Percentiles rank a stretch among this genome's conserved stretches.
Evolutionary conservation across 53 echinoderm and acorn worm species (phyloP).

Genomic region (Zoroaster sp.): DNA sequence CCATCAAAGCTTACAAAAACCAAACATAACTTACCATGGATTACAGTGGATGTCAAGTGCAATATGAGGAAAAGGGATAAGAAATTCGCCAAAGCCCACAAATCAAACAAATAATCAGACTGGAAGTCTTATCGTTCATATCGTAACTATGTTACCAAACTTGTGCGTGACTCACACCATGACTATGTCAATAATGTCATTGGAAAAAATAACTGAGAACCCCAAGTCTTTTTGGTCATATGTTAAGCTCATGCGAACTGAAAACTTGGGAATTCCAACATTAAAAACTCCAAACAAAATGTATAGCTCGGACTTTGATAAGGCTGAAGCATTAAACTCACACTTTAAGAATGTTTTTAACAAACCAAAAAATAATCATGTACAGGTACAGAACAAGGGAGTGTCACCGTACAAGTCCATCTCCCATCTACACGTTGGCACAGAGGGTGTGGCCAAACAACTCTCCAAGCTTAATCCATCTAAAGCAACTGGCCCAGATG

Average conservation of each 20-base stretch:
- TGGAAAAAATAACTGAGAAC: background rate
- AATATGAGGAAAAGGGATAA: background rate
- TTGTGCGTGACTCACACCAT: no score
- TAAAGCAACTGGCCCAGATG: conserved; percentile 30
- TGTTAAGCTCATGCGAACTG: conserved; percentile 2
- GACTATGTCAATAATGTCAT: background rate
- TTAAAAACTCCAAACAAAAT: background rate
- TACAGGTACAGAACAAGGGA: background rate
- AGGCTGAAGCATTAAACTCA: conserved; percentile 49
- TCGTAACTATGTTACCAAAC: no score
- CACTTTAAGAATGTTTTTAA: conserved; percentile 32
- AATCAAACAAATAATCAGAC: background rate
- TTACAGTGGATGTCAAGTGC: background rate
- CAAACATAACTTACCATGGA: background rate
- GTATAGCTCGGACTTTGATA: conserved; percentile 5
- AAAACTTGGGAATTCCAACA: conserved; percentile 35
- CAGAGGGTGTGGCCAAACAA: conserved; percentile 13
- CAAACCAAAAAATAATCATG: no score
- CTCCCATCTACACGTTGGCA: background rate
- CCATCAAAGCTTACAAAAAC: background rate
- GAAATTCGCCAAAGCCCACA: background rate
- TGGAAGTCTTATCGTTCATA: no score
- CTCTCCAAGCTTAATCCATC: background rate
- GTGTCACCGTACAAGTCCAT: conserved; percentile 18
- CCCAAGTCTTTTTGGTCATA: conserved; percentile 54